A percentile compares a stretch with the other conserved stretches of the same genome.
Evolutionary conservation across 2,888 invertebrate species (phyloP).

Genomic region (Pinctada fucata): DNA sequence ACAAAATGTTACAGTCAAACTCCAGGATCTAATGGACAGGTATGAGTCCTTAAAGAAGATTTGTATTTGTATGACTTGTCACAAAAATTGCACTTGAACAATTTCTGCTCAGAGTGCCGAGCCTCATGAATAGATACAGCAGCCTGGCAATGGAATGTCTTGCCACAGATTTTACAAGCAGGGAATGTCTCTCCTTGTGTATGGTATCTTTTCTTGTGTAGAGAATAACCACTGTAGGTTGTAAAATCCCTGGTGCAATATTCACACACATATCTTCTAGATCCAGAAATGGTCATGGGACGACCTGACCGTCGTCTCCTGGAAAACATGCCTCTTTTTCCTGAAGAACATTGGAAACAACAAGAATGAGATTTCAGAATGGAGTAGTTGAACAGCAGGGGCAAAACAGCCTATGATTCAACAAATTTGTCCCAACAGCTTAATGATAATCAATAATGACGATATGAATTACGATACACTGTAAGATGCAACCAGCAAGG

Average conservation of each 20-base stretch:
- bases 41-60: conserved; percentile 16
- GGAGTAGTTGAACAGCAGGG: no score
- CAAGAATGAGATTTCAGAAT: no score
- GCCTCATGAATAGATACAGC: conserved; percentile 12
- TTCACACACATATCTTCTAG: conserved; percentile 13
- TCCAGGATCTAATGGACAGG: not conserved
- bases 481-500: no score
- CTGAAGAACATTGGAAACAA: no score
- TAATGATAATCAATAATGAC: no score
- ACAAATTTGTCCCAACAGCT: no score
- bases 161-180: conserved; percentile 55
- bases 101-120: conserved; percentile 23
- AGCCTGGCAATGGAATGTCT: conserved; percentile 23
- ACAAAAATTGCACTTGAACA: conserved; percentile 19
- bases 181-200: conserved; percentile 40
- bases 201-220: conserved; percentile 26
- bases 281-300: no score
- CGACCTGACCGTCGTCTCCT: no score
- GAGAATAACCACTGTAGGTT: conserved; percentile 19
- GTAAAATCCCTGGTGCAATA: conserved; percentile 28
- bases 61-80: conserved; percentile 20
- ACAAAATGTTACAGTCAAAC: no score
- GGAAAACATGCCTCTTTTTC: no score
- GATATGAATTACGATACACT: no score
- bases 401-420: no score